Evolutionary conservation across 2,888 invertebrate genomes (phyloP).

Genomic region (Nomada flava): DNA sequence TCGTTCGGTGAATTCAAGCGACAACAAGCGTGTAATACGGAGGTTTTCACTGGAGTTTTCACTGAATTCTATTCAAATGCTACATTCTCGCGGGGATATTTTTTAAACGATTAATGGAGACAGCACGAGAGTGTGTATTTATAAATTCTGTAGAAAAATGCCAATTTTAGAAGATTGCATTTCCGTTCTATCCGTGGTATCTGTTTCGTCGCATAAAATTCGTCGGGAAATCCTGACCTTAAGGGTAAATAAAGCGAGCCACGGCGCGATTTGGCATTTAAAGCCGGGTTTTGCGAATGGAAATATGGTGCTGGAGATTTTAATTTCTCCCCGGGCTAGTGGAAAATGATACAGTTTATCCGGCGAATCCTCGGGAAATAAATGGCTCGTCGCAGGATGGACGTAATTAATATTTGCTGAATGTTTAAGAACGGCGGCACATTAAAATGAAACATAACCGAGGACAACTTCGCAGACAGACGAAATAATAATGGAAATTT

Average conservation of each 20-base stretch:
- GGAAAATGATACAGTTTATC: conserved; percentile 38
- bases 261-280: conserved; percentile 1
- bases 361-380: conserved; percentile 15
- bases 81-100: no score
- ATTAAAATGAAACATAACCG: neutral
- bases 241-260: conserved; percentile 30
- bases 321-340: conserved; percentile 26
- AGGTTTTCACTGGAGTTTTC: no score
- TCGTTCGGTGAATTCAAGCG: no score
- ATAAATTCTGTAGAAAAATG: no score
- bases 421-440: neutral
- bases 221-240: neutral
- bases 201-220: neutral
- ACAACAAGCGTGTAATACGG: no score
- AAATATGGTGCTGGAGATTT: conserved; percentile 28
- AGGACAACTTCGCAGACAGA: neutral
- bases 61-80: no score
- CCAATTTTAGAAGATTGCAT: neutral
- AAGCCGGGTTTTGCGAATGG: conserved; percentile 16
- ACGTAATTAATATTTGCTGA: conserved; percentile 24
- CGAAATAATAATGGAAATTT: neutral
- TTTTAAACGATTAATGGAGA: no score
- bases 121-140: no score
- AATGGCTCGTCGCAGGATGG: conserved; percentile 13
- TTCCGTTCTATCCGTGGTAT: neutral